Base-by-base conservation (phyloP, 1,140 invertebrate species). In the Mamestra configurata region DNA sequence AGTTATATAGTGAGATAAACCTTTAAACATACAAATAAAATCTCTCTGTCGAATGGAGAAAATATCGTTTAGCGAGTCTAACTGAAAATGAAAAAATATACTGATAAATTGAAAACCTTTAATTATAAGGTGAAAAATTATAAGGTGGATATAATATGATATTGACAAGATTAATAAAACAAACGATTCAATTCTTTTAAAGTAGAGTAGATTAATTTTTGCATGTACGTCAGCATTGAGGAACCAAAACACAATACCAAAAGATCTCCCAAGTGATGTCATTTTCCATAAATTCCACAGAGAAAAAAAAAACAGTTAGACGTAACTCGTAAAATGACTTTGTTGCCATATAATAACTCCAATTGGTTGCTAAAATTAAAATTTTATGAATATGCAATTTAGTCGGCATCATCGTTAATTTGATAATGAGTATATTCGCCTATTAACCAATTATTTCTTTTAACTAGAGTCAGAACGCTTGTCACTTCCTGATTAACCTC, bases 401-500 rank as follows among this genome's bases (percentile, higher is more conserved):
- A 55, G 7, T 72, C 20, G 31, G 7, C 46, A 18, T 53, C 27
- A 51, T 53, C 49, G n/a, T 72, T 72, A 53, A 53, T 72, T 51
- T 51, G 40, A 49, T 70, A 46, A 70, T 70, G 40, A 46, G 15
- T 70, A 49, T 46, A 22, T 46, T 37, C 37, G 40, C 37, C 64
- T 40, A 72, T 72, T 51, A 37, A 51, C 49, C 70, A 53, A 72
- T 72, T 72, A 55, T 35, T 43, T 71, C 27, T 35, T 72, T 31
- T 31, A 72, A 49, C 46, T 13, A 46, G 18, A 18, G 64, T 49
- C 4, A 18, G 31, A 13, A 35, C 24, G 27, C 40, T n/a, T 70
- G n/a, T 37, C 49, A 72, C 27, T 72, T 72, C 70, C 70, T 72
- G 46, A 35, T 37, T 72, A 49, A 72, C 8, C 70, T 72, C 22